A percentile compares a stretch with the other conserved stretches of the same genome.
These are phyloP conservation scores for Polietes domitor DNA, from an alignment of 2,888 invertebrate genomes.

Conservation along the genomic window DNA sequence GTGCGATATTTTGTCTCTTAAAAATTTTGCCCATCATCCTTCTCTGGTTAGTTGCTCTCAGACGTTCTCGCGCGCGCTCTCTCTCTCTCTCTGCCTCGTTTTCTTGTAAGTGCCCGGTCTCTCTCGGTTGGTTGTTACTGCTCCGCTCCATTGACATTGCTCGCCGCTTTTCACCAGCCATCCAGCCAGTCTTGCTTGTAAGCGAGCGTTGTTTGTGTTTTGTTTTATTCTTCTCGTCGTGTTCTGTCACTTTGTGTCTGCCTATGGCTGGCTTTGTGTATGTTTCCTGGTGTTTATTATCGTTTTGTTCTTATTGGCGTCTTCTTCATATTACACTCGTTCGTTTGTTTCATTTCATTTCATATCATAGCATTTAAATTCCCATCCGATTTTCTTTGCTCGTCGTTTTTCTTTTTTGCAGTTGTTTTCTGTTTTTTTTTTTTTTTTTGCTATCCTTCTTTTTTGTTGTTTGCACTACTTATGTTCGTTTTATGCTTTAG, in stretches of 20 bases:
- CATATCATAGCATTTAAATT: slow-evolving; percentile 13
- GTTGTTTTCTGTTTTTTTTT: not conserved
- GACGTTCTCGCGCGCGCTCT: too few relatives aligned
- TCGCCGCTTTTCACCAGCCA: not conserved
- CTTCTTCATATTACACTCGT: not conserved
- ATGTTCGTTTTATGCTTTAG: not conserved
- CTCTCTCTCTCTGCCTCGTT: not conserved
- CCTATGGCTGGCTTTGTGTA: slow-evolving; percentile 18
- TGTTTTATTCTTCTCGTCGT: slow-evolving; percentile 22
- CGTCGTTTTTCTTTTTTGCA: not conserved
- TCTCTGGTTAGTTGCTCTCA: slow-evolving; percentile 1
- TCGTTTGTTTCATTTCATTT: slow-evolving; percentile 9
- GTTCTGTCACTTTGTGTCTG: slow-evolving; percentile 21
- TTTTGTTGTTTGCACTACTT: not conserved
- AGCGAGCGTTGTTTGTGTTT: not conserved
- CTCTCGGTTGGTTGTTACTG: not conserved
- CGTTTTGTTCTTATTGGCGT: slow-evolving; percentile 31
- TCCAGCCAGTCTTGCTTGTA: not conserved
- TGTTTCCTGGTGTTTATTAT: slow-evolving; percentile 42
- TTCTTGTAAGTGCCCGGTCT: not conserved
- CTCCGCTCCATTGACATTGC: slow-evolving; percentile 20
- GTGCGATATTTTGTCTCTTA: not conserved
- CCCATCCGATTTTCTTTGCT: slow-evolving; percentile 12
- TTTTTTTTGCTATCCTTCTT: slow-evolving; percentile 29
- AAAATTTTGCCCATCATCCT: not conserved